These are phyloP conservation scores for Eospalax fontanierii DNA, from an alignment of 2,797 vertebrate genomes.

Conservation along the genomic window DNA sequence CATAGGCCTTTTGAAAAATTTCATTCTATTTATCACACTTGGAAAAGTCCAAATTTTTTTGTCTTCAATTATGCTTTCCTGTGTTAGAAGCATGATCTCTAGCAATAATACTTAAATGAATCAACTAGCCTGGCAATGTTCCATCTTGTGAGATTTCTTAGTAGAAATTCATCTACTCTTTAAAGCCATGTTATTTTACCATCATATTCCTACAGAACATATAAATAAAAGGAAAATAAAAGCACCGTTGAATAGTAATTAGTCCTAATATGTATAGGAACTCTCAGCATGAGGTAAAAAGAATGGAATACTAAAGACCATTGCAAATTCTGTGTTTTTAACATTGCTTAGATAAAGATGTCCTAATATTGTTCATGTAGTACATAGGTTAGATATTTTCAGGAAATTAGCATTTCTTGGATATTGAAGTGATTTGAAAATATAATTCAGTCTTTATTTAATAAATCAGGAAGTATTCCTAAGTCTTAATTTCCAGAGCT, in stretches of 20 bases:
- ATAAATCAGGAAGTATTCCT: conserved; percentile 17
- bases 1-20: background rate
- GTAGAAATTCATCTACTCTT: background rate
- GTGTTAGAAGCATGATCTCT: background rate
- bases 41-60: conserved; percentile 47
- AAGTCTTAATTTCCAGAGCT: background rate
- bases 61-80: conserved; percentile 22
- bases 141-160: conserved; percentile 4
- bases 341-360: background rate
- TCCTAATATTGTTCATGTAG: background rate
- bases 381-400: conserved; percentile 30
- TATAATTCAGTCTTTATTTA: conserved; percentile 16
- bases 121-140: background rate
- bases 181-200: background rate
- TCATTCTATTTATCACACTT: background rate
- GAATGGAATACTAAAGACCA: conserved; percentile 19
- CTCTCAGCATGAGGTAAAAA: background rate
- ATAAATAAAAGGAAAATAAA: conserved; percentile 54
- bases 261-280: background rate
- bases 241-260: background rate
- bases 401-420: conserved; percentile 8
- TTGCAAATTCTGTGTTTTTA: background rate
- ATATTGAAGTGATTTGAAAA: background rate
- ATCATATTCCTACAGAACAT: background rate
- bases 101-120: background rate